Evolutionary conservation across 1,140 invertebrate genomes (phyloP).

Genomic region (Trinorchestia longiramus): DNA sequence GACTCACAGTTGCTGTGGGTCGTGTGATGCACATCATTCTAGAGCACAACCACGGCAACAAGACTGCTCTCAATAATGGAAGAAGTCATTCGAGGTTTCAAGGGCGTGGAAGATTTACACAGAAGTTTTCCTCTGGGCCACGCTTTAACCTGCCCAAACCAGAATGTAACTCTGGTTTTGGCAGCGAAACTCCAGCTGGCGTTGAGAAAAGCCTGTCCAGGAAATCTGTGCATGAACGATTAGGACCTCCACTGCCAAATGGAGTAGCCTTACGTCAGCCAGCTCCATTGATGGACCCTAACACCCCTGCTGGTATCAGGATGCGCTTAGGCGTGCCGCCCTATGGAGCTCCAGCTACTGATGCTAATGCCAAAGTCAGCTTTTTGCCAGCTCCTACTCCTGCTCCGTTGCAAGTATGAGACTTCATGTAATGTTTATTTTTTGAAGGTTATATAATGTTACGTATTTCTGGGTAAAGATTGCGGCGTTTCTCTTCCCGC

Average conservation of each 20-base stretch:
- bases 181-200: background rate
- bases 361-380: background rate
- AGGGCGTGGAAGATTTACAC: background rate
- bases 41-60: background rate
- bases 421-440: background rate
- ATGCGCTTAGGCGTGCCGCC: background rate
- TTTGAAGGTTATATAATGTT: background rate
- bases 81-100: background rate
- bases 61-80: constrained; percentile 4
- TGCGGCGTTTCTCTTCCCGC: too few relatives aligned
- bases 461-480: too few relatives aligned
- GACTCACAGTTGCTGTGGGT: constrained; percentile 20
- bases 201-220: background rate
- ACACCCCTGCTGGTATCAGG: background rate
- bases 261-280: background rate
- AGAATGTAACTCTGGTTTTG: background rate
- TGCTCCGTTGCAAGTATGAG: constrained; percentile 1
- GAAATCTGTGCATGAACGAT: constrained; percentile 35
- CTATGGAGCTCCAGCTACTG: background rate
- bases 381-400: background rate
- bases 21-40: constrained; percentile 42
- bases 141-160: background rate
- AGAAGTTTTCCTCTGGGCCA: background rate
- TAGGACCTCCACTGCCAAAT: background rate
- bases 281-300: background rate